These are phyloP conservation scores for Lepeophtheirus nordmannii DNA, from an alignment of 2,888 invertebrate genomes.

Conservation along the genomic window DNA sequence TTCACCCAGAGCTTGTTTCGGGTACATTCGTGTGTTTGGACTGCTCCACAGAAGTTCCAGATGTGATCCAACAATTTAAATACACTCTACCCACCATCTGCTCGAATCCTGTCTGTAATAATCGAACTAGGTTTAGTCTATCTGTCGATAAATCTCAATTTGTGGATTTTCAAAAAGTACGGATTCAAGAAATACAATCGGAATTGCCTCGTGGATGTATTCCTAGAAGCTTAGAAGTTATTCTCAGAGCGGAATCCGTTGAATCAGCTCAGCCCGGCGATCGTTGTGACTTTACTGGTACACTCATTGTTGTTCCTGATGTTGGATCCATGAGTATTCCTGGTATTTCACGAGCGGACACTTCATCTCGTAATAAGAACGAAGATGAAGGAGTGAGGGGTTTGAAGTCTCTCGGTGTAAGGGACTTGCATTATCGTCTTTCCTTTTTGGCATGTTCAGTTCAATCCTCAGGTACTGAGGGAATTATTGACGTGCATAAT, in stretches of 20 bases:
- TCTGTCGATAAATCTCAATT: conserved; percentile 86
- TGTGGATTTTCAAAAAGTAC: conserved; percentile 93
- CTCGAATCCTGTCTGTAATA: conserved; percentile 82
- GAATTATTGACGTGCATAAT: conserved; percentile 8
- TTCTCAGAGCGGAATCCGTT: conserved; percentile 85
- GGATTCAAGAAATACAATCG: conserved; percentile 93
- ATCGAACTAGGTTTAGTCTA: conserved; percentile 71
- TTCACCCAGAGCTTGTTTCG: conserved; percentile 82
- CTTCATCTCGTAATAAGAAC: conserved; percentile 50
- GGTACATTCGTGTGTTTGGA: conserved; percentile 83
- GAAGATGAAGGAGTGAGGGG: conserved; percentile 66
- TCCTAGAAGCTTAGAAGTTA: conserved; percentile 81
- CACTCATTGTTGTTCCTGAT: conserved; percentile 92
- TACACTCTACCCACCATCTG: conserved; percentile 23
- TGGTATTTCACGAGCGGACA: conserved; percentile 62
- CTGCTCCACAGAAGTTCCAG: conserved; percentile 80
- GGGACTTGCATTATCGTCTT: conserved; percentile 70
- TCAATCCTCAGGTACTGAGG: conserved; percentile 7
- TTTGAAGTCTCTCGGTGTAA: conserved; percentile 64
- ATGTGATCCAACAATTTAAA: conserved; percentile 96
- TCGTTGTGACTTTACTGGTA: conserved; percentile 79
- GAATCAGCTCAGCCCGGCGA: conserved; percentile 83
- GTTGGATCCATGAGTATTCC: conserved; percentile 70
- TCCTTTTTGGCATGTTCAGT: conserved; percentile 83
- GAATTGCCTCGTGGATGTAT: conserved; percentile 92